These are phyloP conservation scores for Meganola albula DNA, from an alignment of 2,888 invertebrate species.

Conservation along the genomic window DNA sequence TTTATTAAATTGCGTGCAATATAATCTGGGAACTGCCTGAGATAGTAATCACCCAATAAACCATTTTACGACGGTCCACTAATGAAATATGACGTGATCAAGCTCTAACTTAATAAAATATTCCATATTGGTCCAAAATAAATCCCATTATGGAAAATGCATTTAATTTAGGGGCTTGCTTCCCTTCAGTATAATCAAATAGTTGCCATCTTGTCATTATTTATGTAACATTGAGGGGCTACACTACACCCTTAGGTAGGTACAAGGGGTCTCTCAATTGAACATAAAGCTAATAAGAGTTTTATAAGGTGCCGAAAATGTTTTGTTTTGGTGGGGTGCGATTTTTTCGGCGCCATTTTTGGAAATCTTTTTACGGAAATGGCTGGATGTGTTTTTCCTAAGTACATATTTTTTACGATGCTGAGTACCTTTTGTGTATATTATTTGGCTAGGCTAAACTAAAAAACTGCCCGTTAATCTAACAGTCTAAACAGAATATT, in stretches of 20 bases:
- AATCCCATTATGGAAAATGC: constrained; percentile 60
- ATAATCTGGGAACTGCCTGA: no score
- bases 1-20: no score
- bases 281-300: constrained; percentile 65
- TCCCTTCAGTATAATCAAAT: constrained; percentile 60
- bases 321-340: constrained; percentile 9
- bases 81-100: constrained; percentile 33
- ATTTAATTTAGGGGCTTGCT: constrained; percentile 44
- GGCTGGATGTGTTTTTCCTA: not conserved
- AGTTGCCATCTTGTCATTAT: constrained; percentile 59
- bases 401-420: no score
- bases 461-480: no score
- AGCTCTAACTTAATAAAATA: constrained; percentile 40
- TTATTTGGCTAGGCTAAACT: no score
- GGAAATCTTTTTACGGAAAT: not conserved
- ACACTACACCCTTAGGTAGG: constrained; percentile 46
- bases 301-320: constrained; percentile 50
- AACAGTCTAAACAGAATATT: no score
- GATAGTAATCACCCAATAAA: not conserved
- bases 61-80: constrained; percentile 1
- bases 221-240: constrained; percentile 45
- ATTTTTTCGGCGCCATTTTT: constrained; percentile 1
- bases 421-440: no score
- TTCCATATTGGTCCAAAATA: constrained; percentile 46
- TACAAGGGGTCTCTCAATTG: constrained; percentile 34